Base-by-base conservation (phyloP, 2,113 vertebrate species). In the Hymenochirus boettgeri region DNA sequence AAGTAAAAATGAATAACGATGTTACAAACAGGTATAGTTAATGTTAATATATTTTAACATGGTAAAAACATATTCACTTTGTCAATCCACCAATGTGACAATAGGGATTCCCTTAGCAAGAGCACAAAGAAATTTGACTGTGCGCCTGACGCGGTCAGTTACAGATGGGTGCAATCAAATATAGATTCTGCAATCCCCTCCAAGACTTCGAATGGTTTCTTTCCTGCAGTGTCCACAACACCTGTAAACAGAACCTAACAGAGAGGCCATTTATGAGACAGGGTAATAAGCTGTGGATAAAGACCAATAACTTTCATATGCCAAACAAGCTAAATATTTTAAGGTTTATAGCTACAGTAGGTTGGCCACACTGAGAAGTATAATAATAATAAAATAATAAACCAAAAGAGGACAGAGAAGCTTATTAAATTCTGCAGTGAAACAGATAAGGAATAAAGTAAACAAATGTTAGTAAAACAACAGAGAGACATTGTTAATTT, bases 71-170 rank as follows among this genome's bases (percentile, higher is more conserved):
- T 6, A 48, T 57, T 70, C 63, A 94, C 93, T 90, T 93, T 86
- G 24, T 87, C 81, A 35, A 95, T 80, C 93, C 93, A 95, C 80
- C 8, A 88, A 77, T 25, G 87, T 91, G 37, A 94, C 87, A 5
- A 96, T 83, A 0, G 92, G 92, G 48, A 96, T 71, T 2, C 93
- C 93, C 57, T 81, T 88, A 5, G 93, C 92, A 71, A 94, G 72
- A 0, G 93, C 93, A 23, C 93, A 96, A 58, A 96, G 73, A 75
- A 96, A 93, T 73, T 96, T 95, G 29, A 95, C 89, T 0, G 93
- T 96, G 27, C 93, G 83, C 18, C 92, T 79, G 33, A 95, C 82
- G 18, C 90, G 90, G 74, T 96, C 92, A 0, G 93, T 94, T 63
- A 96, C 90, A n/a, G 80, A 65, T 87, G 88, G 62, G 91, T 93